A percentile compares a stretch with the other conserved stretches of the same genome.
Conservation (phyloP, 2,113 vertebrate species). For the Addax nasomaculatus region DNA sequence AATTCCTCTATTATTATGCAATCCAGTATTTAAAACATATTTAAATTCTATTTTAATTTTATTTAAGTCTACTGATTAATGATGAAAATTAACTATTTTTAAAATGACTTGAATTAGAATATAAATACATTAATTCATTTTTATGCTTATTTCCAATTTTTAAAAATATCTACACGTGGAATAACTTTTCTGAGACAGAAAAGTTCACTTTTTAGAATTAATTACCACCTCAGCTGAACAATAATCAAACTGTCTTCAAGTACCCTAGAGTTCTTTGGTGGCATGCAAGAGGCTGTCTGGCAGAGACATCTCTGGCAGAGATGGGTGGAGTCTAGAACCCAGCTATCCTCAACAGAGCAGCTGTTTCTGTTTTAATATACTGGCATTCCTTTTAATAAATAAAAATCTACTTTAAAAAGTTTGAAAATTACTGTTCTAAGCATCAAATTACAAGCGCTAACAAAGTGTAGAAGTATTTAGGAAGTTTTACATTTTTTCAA, state of each 20-base stretch:
- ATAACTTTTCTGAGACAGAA: constrained; percentile 35
- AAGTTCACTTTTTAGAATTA: constrained; percentile 14
- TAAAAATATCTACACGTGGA: background rate
- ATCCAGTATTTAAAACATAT: constrained; percentile 22
- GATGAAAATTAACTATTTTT: constrained; percentile 12
- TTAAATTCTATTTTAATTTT: constrained; percentile 45
- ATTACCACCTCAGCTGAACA: constrained; percentile 9
- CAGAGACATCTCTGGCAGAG: background rate
- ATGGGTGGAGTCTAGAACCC: background rate
- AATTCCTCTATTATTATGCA: background rate
- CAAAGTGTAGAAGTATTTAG: constrained; percentile 9
- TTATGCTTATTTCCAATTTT: background rate
- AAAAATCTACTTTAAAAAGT: background rate
- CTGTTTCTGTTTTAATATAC: constrained; percentile 1
- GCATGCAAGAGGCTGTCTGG: background rate
- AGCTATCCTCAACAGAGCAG: background rate
- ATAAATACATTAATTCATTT: constrained; percentile 26
- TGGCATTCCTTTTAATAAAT: background rate
- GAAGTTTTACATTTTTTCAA: background rate
- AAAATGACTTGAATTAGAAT: constrained; percentile 4
- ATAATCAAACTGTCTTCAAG: constrained; percentile 18
- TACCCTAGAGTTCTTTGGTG: background rate
- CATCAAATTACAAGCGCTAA: background rate
- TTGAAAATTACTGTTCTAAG: constrained; percentile 23
- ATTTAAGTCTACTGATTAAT: constrained; percentile 31